Conservation (phyloP, 2,797 vertebrate genomes). For the Spinus olivaceus region DNA sequence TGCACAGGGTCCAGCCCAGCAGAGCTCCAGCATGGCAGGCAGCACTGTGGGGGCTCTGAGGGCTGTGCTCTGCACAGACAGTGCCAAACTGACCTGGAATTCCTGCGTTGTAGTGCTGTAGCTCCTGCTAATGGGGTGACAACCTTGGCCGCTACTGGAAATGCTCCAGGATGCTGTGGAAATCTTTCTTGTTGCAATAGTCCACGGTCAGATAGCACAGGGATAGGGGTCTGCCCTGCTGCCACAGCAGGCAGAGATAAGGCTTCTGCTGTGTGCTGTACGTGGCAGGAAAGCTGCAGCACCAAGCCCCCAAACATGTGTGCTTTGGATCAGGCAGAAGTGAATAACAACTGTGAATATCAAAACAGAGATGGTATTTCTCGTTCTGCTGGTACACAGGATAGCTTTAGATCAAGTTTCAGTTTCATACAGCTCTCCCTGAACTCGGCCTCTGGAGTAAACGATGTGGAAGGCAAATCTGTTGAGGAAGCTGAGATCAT, state of each 20-base stretch:
- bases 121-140: not conserved
- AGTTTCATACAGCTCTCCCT: slow-evolving; percentile 89
- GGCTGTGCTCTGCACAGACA: not conserved
- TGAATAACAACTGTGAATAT: slow-evolving; percentile 3
- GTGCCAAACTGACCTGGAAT: not conserved
- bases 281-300: rapidly evolving
- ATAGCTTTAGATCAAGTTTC: slow-evolving; percentile 84
- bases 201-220: not conserved
- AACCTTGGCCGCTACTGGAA: rapidly evolving
- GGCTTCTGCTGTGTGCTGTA: not conserved
- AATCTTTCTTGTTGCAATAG: not conserved
- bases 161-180: not conserved
- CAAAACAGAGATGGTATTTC: not conserved
- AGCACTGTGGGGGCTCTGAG: not conserved
- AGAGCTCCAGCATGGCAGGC: not conserved
- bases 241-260: not conserved
- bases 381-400: not conserved
- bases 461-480: not conserved
- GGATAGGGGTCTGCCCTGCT: not conserved
- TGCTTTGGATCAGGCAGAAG: not conserved
- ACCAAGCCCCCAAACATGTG: not conserved
- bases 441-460: slow-evolving; percentile 11
- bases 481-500: not conserved
- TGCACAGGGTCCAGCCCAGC: not conserved
- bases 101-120: not conserved